phyloP scores from a whole-genome alignment of 2,888 invertebrate species.

The Galeruca laticollis region DNA sequence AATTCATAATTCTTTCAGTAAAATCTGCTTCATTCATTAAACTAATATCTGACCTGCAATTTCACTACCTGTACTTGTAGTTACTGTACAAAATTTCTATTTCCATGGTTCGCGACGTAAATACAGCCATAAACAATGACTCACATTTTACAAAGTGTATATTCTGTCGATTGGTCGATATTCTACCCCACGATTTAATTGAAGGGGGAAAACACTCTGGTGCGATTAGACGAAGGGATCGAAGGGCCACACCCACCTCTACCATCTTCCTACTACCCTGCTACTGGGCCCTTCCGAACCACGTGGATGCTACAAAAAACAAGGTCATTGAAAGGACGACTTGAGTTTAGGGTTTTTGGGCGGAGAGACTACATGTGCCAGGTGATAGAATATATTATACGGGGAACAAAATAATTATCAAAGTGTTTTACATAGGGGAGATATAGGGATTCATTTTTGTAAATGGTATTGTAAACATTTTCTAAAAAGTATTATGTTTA shows the following conservation, averaged over 20 bases:
- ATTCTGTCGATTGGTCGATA: conserved; percentile 48
- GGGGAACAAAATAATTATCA: too few relatives aligned
- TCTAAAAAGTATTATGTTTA: too few relatives aligned
- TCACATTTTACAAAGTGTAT: conserved; percentile 14
- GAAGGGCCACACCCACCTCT: conserved; percentile 56
- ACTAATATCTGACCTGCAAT: too few relatives aligned
- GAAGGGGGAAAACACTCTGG: conserved; percentile 44
- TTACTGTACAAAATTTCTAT: too few relatives aligned
- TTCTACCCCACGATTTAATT: conserved; percentile 47
- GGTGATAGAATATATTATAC: not conserved
- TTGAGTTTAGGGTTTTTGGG: conserved; percentile 16
- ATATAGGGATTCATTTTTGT: too few relatives aligned
- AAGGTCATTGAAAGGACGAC: conserved; percentile 55
- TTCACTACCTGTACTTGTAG: too few relatives aligned
- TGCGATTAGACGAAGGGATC: conserved; percentile 54
- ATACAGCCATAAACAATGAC: conserved; percentile 13
- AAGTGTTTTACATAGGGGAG: too few relatives aligned
- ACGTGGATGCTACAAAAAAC: conserved; percentile 57
- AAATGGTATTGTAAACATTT: too few relatives aligned
- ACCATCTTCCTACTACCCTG: conserved; percentile 54
- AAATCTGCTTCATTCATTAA: too few relatives aligned
- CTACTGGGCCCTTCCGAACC: conserved; percentile 60
- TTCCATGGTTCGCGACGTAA: too few relatives aligned
- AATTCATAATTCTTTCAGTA: too few relatives aligned
- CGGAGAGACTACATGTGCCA: conserved; percentile 28